Evolutionary conservation across 2,797 vertebrate genomes (phyloP).

Genomic region (Myotis pilosus): DNA sequence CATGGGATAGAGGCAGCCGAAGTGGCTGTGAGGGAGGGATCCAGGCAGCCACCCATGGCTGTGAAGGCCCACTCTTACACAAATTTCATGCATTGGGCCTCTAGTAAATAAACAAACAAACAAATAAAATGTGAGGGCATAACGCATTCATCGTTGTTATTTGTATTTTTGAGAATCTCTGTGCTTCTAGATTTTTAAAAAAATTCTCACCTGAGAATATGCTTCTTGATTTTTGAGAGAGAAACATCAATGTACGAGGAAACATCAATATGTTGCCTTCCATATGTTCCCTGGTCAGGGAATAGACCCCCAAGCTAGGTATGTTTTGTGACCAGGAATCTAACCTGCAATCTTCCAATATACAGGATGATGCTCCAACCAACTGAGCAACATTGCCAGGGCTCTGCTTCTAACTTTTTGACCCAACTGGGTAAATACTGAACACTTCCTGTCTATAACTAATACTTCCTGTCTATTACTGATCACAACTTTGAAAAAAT

Average conservation of each 20-base stretch:
- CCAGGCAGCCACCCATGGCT: too few species aligned
- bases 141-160: constrained; percentile 1
- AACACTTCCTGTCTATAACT: constrained; percentile 46
- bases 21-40: too few species aligned
- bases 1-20: too few species aligned
- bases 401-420: constrained; percentile 53
- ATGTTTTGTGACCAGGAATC: neutral
- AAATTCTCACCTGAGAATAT: too few species aligned
- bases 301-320: neutral
- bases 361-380: neutral
- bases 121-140: neutral
- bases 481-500: constrained; percentile 53
- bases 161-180: constrained; percentile 24
- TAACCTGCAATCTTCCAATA: neutral
- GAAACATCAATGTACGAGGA: neutral
- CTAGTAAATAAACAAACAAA: too few species aligned
- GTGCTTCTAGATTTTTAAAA: constrained; percentile 36
- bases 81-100: too few species aligned
- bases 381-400: neutral
- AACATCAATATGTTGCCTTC: neutral
- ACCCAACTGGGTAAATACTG: neutral
- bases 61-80: too few species aligned
- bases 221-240: neutral
- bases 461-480: constrained; percentile 45
- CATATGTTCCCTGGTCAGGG: neutral